Conservation (phyloP, 92 coral and sea anemone genomes). For the Umimayanthus kanabou region DNA sequence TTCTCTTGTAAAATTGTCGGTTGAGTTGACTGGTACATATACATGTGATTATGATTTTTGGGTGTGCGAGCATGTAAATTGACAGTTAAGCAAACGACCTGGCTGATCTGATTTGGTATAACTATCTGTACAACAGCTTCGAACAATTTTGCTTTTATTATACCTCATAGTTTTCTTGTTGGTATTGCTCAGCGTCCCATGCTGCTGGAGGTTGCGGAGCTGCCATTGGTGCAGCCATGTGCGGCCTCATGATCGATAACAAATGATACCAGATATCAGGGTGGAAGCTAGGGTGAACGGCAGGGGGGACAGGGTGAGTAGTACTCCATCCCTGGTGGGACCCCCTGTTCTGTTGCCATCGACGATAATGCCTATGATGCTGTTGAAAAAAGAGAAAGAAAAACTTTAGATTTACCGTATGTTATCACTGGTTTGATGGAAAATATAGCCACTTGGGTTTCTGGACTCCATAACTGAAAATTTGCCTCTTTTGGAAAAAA, state of each 20-base stretch:
- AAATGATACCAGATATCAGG: constrained; percentile 84
- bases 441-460: no score
- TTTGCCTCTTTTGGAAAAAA: no score
- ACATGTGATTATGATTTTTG: no score
- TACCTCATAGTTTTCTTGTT: constrained; percentile 92
- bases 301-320: constrained; percentile 50
- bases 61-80: no score
- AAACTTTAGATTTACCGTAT: not conserved
- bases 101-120: no score
- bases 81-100: no score
- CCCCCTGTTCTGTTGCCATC: constrained; percentile 75
- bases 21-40: no score
- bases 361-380: constrained; percentile 86
- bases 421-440: not conserved
- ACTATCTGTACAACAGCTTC: no score
- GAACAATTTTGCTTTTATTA: not conserved
- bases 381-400: constrained; percentile 8
- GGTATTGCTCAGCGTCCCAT: constrained; percentile 71
- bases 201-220: constrained; percentile 64
- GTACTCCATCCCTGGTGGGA: constrained; percentile 73
- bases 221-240: constrained; percentile 57
- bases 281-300: constrained; percentile 63
- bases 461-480: no score
- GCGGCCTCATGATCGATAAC: constrained; percentile 85
- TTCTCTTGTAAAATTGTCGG: no score